Evolutionary conservation across 2,797 vertebrate species (phyloP).

Genomic region (Poeciliopsis gracilis): DNA sequence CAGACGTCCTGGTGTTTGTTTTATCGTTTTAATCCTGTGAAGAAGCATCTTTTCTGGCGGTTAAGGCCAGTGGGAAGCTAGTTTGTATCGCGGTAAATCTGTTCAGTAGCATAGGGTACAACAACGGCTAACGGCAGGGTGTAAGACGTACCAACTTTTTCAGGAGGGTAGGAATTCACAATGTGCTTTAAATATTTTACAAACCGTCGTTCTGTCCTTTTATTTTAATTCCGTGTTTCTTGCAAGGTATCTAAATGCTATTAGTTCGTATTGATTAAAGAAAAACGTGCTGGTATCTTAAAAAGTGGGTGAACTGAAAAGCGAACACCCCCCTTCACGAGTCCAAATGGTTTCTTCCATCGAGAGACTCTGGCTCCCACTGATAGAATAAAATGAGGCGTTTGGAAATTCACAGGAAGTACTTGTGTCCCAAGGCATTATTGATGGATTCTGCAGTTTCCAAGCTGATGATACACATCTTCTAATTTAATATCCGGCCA

Average conservation of each 20-base stretch:
- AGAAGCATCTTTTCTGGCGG: constrained; percentile 71
- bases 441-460: constrained; percentile 1
- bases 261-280: neutral
- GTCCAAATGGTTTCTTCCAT: constrained; percentile 35
- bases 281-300: rapidly evolving
- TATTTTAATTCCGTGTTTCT: neutral
- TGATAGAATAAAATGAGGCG: constrained; percentile 60
- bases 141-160: constrained; percentile 70
- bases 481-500: neutral
- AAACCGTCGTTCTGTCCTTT: neutral
- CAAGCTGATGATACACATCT: neutral
- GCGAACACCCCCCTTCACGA: neutral
- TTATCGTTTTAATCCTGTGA: constrained; percentile 60
- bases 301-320: neutral
- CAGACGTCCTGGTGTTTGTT: constrained; percentile 58
- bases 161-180: constrained; percentile 5
- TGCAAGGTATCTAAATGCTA: neutral
- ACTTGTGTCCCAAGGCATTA: constrained; percentile 9
- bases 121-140: constrained; percentile 79
- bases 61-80: constrained; percentile 54
- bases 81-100: constrained; percentile 70
- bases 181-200: neutral
- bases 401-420: constrained; percentile 59
- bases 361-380: constrained; percentile 56
- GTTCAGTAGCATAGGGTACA: constrained; percentile 73